Evolutionary conservation across 2,113 vertebrate genomes (phyloP).

Genomic region (Promerops cafer): DNA sequence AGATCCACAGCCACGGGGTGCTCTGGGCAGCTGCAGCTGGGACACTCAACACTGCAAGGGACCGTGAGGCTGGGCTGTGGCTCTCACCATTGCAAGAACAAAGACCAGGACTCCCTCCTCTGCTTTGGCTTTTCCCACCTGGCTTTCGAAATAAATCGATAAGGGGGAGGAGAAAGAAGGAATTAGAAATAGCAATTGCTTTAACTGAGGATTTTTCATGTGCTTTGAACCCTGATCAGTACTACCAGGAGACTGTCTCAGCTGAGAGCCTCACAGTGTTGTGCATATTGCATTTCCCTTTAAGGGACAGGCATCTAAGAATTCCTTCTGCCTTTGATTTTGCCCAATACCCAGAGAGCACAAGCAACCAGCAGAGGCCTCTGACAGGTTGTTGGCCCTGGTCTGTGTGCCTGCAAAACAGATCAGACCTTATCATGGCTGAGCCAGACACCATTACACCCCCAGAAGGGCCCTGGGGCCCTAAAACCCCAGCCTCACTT

Average conservation of each 20-base stretch:
- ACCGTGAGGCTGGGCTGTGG: neutral
- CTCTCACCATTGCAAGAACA: neutral
- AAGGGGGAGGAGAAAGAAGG: neutral
- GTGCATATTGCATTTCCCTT: neutral
- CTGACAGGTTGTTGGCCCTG: neutral
- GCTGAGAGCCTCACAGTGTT: neutral
- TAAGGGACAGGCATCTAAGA: neutral
- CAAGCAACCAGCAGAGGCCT: neutral
- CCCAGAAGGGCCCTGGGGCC: neutral
- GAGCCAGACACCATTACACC: neutral
- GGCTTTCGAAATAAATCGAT: neutral
- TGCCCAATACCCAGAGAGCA: neutral
- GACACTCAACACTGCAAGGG: rapidly evolving
- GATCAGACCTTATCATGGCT: neutral
- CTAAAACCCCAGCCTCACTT: neutral
- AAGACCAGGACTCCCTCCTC: neutral
- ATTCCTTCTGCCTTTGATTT: neutral
- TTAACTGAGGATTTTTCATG: neutral
- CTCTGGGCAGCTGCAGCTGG: neutral
- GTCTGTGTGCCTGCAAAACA: neutral
- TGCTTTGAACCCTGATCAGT: neutral
- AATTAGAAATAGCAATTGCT: neutral
- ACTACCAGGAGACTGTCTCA: neutral
- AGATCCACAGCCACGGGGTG: neutral
- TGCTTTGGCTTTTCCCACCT: neutral